These are phyloP conservation scores for Cephalopholis sonnerati DNA, from an alignment of 2,113 vertebrate genomes.

Conservation along the genomic window DNA sequence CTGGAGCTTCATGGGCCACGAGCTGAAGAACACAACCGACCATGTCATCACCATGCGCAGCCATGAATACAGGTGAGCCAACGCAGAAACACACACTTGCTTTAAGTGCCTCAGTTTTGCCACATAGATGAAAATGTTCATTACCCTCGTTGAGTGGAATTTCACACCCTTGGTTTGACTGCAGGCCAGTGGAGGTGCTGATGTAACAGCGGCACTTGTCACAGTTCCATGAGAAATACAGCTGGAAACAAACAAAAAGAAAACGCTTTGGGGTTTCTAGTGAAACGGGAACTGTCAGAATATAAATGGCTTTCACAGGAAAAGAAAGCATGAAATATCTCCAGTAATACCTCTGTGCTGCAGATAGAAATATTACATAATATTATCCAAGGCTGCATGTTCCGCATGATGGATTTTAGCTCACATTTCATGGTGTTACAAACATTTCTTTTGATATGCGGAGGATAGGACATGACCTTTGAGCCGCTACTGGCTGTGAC, in stretches of 20 bases:
- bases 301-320: conserved; percentile 15
- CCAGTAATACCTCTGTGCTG: background rate
- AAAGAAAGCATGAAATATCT: conserved; percentile 30
- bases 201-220: background rate
- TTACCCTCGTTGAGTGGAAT: conserved; percentile 57
- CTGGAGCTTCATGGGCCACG: conserved; percentile 91
- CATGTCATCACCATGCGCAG: conserved; percentile 88
- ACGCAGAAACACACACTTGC: background rate
- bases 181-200: conserved; percentile 6
- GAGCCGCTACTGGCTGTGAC: conserved; percentile 2
- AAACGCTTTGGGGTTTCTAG: background rate
- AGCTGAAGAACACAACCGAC: conserved; percentile 90
- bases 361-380: conserved; percentile 4
- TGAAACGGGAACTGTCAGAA: conserved; percentile 28
- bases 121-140: conserved; percentile 31
- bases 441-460: conserved; percentile 8
- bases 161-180: conserved; percentile 35
- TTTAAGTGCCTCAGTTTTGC: background rate
- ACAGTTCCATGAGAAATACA: conserved; percentile 33
- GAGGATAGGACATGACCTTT: background rate
- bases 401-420: background rate
- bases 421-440: background rate
- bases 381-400: background rate
- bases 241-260: background rate
- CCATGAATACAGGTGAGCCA: conserved; percentile 69